Percentiles rank a stretch among this genome's conserved stretches.
These are phyloP conservation scores for Darevskia mixta DNA, from an alignment of 2,797 vertebrate species.

Conservation along the genomic window DNA sequence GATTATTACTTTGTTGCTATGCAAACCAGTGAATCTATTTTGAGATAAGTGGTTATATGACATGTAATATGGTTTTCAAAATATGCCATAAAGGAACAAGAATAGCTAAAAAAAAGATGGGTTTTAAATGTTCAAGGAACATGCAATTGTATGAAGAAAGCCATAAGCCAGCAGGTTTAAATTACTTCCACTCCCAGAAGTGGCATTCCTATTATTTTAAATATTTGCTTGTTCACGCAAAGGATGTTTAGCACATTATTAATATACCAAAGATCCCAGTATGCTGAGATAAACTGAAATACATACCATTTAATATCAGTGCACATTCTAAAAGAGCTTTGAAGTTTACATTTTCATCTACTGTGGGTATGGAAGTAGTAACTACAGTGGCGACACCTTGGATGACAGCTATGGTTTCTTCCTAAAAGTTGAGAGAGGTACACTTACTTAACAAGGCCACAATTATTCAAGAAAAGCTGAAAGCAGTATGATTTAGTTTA, in stretches of 20 bases:
- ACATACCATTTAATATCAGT: constrained; percentile 86
- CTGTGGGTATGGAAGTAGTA: constrained; percentile 81
- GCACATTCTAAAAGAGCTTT: constrained; percentile 83
- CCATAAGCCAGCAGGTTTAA: neutral
- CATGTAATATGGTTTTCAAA: neutral
- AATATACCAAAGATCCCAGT: neutral
- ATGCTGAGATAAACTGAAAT: neutral
- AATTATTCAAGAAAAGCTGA: neutral
- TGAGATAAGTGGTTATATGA: neutral
- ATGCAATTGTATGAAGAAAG: neutral
- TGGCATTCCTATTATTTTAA: neutral
- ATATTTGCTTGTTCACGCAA: neutral
- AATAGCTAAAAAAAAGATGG: neutral
- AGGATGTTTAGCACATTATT: neutral
- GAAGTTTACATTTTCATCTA: constrained; percentile 85
- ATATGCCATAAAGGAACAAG: neutral
- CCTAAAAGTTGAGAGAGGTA: constrained; percentile 63
- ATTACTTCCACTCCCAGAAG: neutral
- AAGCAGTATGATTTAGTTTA: no score
- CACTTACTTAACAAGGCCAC: neutral
- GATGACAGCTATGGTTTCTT: constrained; percentile 82
- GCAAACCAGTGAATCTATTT: neutral
- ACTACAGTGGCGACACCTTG: constrained; percentile 85
- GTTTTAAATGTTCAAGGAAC: neutral
- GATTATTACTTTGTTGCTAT: neutral